A percentile compares a stretch with the other conserved stretches of the same genome.
Evolutionary conservation across 64 coral and sea anemone species (phyloP).

Genomic region (Stylophora pistillata): DNA sequence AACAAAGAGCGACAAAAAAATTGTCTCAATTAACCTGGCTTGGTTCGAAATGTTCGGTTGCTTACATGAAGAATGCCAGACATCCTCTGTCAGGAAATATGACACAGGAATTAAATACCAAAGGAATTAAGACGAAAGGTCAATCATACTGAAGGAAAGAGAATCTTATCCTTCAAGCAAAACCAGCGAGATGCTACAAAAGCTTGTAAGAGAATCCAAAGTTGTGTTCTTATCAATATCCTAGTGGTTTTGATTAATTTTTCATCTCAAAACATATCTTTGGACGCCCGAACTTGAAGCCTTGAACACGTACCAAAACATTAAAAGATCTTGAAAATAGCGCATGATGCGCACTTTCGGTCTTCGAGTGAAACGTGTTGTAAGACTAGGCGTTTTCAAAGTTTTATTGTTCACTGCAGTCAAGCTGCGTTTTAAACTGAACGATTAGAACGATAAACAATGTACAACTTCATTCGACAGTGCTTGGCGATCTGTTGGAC

Average conservation of each 20-base stretch:
- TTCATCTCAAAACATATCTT: not conserved
- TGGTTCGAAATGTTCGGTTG: not conserved
- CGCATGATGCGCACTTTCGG: not conserved
- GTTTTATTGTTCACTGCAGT: not conserved
- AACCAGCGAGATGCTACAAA: not conserved
- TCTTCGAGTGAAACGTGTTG: not conserved
- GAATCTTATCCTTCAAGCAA: not conserved
- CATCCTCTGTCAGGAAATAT: constrained; percentile 33
- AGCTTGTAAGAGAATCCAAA: not conserved
- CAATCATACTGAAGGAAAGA: not conserved
- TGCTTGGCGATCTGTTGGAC: not conserved
- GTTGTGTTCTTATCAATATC: not conserved
- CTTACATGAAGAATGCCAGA: constrained; percentile 23
- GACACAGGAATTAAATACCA: constrained; percentile 14
- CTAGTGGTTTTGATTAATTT: constrained; percentile 15
- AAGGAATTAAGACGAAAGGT: not conserved
- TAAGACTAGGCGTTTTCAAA: not conserved
- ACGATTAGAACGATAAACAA: not conserved
- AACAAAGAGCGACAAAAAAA: not conserved
- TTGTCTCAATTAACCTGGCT: not conserved
- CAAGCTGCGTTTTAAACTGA: constrained; percentile 2
- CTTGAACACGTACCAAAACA: not conserved
- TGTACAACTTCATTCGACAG: not conserved
- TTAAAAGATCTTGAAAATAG: not conserved
- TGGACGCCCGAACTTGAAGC: not conserved